Percentiles rank a stretch among this genome's conserved stretches.
Evolutionary conservation across 2,797 vertebrate genomes (phyloP).

Genomic region (Chelmon rostratus): DNA sequence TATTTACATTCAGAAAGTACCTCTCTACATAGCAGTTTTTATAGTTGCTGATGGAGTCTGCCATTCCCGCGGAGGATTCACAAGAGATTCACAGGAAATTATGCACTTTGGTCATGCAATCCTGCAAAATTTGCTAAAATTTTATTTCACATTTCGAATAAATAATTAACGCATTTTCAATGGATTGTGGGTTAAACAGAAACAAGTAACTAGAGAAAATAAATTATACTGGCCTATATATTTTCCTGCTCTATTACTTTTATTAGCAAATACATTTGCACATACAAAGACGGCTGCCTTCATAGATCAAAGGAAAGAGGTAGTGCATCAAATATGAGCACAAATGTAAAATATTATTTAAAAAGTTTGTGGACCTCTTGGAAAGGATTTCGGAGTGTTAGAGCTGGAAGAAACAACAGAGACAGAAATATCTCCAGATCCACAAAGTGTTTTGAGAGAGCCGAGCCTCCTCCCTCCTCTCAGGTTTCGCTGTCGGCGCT

Average conservation of each 20-base stretch:
- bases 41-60: too few relatives aligned
- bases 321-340: not conserved
- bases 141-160: too few relatives aligned
- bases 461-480: conserved; percentile 45
- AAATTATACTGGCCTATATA: too few relatives aligned
- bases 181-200: not conserved
- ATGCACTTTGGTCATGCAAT: not conserved
- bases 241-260: too few relatives aligned
- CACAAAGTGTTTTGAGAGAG: not conserved
- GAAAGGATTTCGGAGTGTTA: not conserved
- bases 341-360: not conserved
- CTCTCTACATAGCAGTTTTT: too few relatives aligned
- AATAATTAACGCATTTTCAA: not conserved
- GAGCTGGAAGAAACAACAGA: not conserved
- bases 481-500: conserved; percentile 64
- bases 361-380: not conserved
- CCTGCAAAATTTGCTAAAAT: not conserved
- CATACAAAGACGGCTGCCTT: not conserved
- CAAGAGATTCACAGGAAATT: not conserved
- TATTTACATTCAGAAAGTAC: too few relatives aligned
- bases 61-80: too few relatives aligned
- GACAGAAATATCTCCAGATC: not conserved
- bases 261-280: not conserved
- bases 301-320: not conserved
- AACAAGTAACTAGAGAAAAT: too few relatives aligned